A percentile compares a stretch with the other conserved stretches of the same genome.
These are phyloP conservation scores for Corythoichthys haematopterus DNA, from an alignment of 2,113 vertebrate species.

Conservation along the genomic window DNA sequence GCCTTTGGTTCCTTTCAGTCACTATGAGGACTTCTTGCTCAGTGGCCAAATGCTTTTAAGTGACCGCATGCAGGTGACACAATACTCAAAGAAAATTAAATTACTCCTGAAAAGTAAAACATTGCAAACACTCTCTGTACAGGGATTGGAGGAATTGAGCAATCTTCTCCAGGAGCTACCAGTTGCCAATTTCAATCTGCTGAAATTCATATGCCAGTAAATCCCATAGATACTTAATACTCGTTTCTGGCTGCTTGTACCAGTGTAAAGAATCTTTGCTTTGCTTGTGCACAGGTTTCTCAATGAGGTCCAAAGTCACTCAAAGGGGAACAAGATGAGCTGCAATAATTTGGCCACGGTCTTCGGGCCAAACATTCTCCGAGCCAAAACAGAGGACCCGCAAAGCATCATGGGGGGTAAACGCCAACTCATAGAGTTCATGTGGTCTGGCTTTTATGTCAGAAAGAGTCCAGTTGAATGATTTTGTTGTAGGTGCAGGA, in stretches of 20 bases:
- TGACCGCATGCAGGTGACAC: conserved; percentile 56
- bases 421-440: not conserved
- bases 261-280: not conserved
- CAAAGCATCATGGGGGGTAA: conserved; percentile 74
- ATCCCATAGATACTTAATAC: not conserved
- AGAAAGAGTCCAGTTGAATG: not conserved
- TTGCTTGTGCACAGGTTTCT: conserved; percentile 61
- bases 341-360: conserved; percentile 75
- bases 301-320: conserved; percentile 72
- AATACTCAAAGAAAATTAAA: not conserved
- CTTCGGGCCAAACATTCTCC: conserved; percentile 77
- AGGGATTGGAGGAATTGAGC: conserved; percentile 67
- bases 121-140: not conserved
- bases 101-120: not conserved
- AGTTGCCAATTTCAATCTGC: conserved; percentile 73
- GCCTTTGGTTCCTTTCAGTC: conserved; percentile 71
- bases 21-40: conserved; percentile 70
- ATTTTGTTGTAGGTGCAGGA: conserved; percentile 54
- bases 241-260: not conserved
- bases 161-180: conserved; percentile 70
- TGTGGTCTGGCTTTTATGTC: not conserved
- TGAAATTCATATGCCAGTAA: conserved; percentile 76
- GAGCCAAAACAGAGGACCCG: conserved; percentile 75
- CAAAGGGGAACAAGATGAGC: conserved; percentile 74
- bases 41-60: conserved; percentile 59